Base-by-base conservation (phyloP, 2,888 invertebrate species). In the Orthonychiurus folsomi region DNA sequence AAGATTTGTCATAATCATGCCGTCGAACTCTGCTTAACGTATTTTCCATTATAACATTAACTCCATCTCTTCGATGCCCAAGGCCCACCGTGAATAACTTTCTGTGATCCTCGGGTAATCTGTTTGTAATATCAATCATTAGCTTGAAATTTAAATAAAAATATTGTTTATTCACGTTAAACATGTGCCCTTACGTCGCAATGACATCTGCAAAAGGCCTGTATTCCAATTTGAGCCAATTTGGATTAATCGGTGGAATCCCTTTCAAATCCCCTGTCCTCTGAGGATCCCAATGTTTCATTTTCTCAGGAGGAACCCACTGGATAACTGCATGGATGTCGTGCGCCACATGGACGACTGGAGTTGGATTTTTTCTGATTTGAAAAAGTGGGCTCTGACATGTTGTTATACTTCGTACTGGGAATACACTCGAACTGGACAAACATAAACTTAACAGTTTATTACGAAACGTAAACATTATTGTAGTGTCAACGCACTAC, bases 281-380 rank as follows among this genome's bases (percentile, higher is more conserved):
- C 72, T 82, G 81, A 0, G 88, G 83, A 73, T 84, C 81, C 65
- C 81, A 82, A 55, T 83, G 81, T 0, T 84, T 80, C 23, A 88
- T 80, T 75, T 85, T 85, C 27, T 83, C 83, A 0, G 90, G 90
- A 27, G 84, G 81, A 3, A 83, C 81, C 89, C 89, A 90, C 80
- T 86, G 86, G 55, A 90, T 85, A 0, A 72, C 56, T 18, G 66
- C 65, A 48, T 72, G 69, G 20, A 72, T 63, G 26, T 70, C 70
- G 48, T 72, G 71, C 18, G 26, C 27, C 20, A 56, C 37, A 2
- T 56, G 12, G 15, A 56, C 28, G n/a, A 27, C 15, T 21, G 25
- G 56, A 5, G 3, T 18, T n/a, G 28, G 37, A 15, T 9, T 5
- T 37, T 37, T 37, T 37, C 15, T 37, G 9, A 37, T 15, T 37